phyloP scores from a whole-genome alignment of 2,888 invertebrate species.

The Hedychridium roseum region DNA sequence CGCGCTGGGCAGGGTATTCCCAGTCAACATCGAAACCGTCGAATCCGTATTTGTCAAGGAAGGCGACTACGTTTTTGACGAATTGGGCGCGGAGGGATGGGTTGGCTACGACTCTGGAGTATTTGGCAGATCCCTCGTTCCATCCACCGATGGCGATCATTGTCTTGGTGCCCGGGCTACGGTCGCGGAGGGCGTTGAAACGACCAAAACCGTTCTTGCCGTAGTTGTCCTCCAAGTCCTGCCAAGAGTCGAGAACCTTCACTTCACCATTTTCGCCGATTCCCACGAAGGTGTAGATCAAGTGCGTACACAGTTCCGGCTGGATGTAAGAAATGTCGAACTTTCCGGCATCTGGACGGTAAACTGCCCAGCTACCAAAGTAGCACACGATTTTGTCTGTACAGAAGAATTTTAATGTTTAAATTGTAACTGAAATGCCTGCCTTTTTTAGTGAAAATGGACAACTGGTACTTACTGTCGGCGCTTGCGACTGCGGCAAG shows the following conservation, averaged over 20 bases:
- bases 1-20: constrained; percentile 74
- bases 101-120: constrained; percentile 68
- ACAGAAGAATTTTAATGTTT: neutral
- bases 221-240: constrained; percentile 69
- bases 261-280: constrained; percentile 66
- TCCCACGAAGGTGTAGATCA: constrained; percentile 79
- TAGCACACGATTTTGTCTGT: constrained; percentile 77
- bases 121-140: constrained; percentile 72
- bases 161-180: constrained; percentile 67
- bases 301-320: constrained; percentile 76
- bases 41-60: constrained; percentile 69
- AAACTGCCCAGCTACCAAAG: constrained; percentile 79
- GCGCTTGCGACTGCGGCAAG: constrained; percentile 8
- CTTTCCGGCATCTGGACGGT: constrained; percentile 71
- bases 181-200: constrained; percentile 67
- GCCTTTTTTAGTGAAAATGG: neutral
- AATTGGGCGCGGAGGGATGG: constrained; percentile 66
- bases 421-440: neutral
- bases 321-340: constrained; percentile 74
- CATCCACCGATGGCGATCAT: constrained; percentile 76
- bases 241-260: constrained; percentile 68
- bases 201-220: constrained; percentile 66
- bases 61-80: constrained; percentile 67
- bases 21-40: constrained; percentile 80
- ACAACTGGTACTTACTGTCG: constrained; percentile 30